Conservation (phyloP, 2,888 invertebrate genomes). For the Andrena camellia region DNA sequence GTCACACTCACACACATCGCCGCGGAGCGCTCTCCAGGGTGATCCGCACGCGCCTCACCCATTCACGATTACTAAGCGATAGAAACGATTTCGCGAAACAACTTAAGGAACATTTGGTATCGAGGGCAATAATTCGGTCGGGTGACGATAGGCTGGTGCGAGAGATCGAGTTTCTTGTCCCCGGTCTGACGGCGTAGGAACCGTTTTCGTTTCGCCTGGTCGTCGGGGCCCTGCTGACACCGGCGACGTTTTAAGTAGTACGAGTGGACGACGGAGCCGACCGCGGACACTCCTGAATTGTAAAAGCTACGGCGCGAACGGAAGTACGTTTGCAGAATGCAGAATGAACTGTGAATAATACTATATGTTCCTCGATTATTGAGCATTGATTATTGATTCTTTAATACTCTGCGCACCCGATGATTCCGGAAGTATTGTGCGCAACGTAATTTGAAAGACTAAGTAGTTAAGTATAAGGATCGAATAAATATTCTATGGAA, state of each 20-base stretch:
- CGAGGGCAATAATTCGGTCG: slow-evolving; percentile 69
- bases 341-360: not conserved
- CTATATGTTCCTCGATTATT: not conserved
- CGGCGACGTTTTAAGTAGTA: too few species aligned
- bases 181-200: slow-evolving; percentile 47
- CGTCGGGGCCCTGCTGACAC: too few species aligned
- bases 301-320: too few species aligned
- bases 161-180: slow-evolving; percentile 37
- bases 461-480: too few species aligned
- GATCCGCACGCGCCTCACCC: slow-evolving; percentile 40
- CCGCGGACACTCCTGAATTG: too few species aligned
- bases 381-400: too few species aligned
- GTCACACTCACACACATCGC: slow-evolving; percentile 31
- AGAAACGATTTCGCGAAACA: slow-evolving; percentile 65
- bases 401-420: not conserved
- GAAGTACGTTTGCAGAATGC: not conserved
- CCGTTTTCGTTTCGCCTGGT: slow-evolving; percentile 3
- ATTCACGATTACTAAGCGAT: slow-evolving; percentile 63
- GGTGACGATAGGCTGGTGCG: slow-evolving; percentile 58
- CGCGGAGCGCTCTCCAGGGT: slow-evolving; percentile 34
- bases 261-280: too few species aligned
- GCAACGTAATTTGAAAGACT: too few species aligned
- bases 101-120: slow-evolving; percentile 75
- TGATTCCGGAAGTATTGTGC: not conserved
- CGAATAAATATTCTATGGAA: not conserved